A percentile compares a stretch with the other conserved stretches of the same genome.
phyloP scores from a whole-genome alignment of 2,113 vertebrate species.

The Etia nguti region DNA sequence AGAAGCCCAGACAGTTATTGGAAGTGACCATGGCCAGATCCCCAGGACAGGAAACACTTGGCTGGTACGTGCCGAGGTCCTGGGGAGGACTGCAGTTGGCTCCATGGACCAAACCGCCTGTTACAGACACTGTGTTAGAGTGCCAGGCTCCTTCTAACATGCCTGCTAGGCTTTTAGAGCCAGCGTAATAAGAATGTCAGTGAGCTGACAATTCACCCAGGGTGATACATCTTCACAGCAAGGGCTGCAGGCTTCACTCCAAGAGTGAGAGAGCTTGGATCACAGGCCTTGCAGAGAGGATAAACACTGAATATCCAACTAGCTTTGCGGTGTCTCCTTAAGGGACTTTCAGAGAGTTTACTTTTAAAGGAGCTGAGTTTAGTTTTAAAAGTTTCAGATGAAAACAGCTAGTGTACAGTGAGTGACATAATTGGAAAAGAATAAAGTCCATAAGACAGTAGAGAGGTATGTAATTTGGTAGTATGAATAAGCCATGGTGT shows the following conservation, averaged over 20 bases:
- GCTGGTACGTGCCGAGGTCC: conserved; percentile 14
- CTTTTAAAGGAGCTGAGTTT: not conserved
- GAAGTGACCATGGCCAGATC: conserved; percentile 26
- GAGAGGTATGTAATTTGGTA: not conserved
- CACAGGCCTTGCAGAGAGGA: not conserved
- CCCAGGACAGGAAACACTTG: conserved; percentile 3
- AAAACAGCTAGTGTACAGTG: not conserved
- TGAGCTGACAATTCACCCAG: conserved; percentile 33
- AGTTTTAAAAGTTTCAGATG: not conserved
- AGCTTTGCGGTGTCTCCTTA: not conserved
- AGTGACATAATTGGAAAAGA: not conserved
- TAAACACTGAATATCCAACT: conserved; percentile 32
- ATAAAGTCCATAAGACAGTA: not conserved
- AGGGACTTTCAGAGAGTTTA: not conserved
- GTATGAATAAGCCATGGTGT: not conserved
- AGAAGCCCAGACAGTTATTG: conserved; percentile 19
- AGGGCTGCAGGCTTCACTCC: conserved; percentile 26
- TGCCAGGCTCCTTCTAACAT: conserved; percentile 10
- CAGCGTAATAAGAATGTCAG: conserved; percentile 42
- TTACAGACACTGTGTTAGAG: conserved; percentile 13
- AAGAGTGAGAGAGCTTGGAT: conserved; percentile 14
- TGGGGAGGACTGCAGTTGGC: not conserved
- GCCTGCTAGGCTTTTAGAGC: conserved; percentile 40
- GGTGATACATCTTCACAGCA: conserved; percentile 36
- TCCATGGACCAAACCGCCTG: not conserved